Evolutionary conservation across 1,140 invertebrate genomes (phyloP).

Genomic region (Anoplophora glabripennis): DNA sequence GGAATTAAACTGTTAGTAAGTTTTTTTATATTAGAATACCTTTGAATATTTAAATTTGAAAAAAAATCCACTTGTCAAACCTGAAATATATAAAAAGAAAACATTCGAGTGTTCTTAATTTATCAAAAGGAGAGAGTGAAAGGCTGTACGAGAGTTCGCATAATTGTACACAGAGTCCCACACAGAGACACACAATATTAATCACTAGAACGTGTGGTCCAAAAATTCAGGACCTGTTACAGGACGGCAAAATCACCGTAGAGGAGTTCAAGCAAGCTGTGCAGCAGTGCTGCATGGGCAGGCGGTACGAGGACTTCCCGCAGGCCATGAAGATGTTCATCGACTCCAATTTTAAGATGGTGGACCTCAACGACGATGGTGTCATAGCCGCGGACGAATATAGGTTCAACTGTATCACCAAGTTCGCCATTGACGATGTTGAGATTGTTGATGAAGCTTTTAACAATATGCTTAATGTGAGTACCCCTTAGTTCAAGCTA

Average conservation of each 20-base stretch:
- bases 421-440: conserved; percentile 73
- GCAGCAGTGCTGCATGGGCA: conserved; percentile 74
- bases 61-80: too few relatives aligned
- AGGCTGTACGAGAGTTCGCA: too few relatives aligned
- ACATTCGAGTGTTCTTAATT: too few relatives aligned
- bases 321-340: conserved; percentile 79
- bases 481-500: conserved; percentile 34
- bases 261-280: conserved; percentile 81
- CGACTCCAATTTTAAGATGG: conserved; percentile 75
- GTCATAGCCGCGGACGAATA: conserved; percentile 75
- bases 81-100: too few relatives aligned
- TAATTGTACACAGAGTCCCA: not conserved
- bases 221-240: conserved; percentile 45
- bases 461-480: conserved; percentile 72
- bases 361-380: conserved; percentile 77
- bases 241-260: conserved; percentile 77
- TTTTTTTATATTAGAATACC: too few relatives aligned
- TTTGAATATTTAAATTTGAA: too few relatives aligned
- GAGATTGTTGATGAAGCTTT: conserved; percentile 73
- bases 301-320: conserved; percentile 75
- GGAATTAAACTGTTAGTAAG: too few relatives aligned
- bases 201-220: not conserved
- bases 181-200: not conserved
- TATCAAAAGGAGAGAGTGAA: too few relatives aligned
- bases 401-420: conserved; percentile 75